Evolutionary conservation across 1,140 invertebrate genomes (phyloP).

Genomic region (Drosophila erecta): DNA sequence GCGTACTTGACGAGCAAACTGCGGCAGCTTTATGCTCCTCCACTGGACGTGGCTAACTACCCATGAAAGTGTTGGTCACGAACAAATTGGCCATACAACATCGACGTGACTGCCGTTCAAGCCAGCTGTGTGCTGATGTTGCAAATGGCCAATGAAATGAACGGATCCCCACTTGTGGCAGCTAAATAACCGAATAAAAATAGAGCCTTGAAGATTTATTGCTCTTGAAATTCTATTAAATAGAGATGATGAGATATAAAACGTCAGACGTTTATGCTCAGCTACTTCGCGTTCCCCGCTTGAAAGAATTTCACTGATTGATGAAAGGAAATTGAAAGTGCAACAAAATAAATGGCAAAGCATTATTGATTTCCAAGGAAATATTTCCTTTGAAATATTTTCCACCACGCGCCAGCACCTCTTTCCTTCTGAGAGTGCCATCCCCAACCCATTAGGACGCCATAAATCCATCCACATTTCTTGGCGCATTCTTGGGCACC

Average conservation of each 20-base stretch:
- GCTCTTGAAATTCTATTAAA: background rate
- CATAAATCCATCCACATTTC: slow-evolving; percentile 69
- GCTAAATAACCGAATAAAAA: slow-evolving; percentile 2
- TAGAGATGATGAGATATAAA: background rate
- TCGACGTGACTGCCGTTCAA: slow-evolving; percentile 40
- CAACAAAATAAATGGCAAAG: slow-evolving; percentile 4
- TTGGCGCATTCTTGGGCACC: slow-evolving; percentile 56
- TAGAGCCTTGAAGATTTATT: slow-evolving; percentile 7
- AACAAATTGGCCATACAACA: slow-evolving; percentile 43
- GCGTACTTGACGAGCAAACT: slow-evolving; percentile 10
- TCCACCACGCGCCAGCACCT: background rate
- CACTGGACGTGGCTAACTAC: slow-evolving; percentile 22
- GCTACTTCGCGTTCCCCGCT: background rate
- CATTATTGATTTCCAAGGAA: slow-evolving; percentile 1
- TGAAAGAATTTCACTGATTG: slow-evolving; percentile 2
- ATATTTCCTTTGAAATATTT: background rate
- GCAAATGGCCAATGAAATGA: slow-evolving; percentile 34
- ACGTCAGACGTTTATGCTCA: background rate
- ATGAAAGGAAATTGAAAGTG: background rate
- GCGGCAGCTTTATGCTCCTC: slow-evolving; percentile 11
- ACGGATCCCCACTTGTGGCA: slow-evolving; percentile 21
- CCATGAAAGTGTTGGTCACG: slow-evolving; percentile 43
- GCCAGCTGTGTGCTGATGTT: slow-evolving; percentile 20
- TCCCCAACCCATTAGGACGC: slow-evolving; percentile 65
- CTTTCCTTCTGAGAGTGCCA: background rate